Evolutionary conservation across 2,797 vertebrate species (phyloP).

Genomic region (Xenopus petersii): DNA sequence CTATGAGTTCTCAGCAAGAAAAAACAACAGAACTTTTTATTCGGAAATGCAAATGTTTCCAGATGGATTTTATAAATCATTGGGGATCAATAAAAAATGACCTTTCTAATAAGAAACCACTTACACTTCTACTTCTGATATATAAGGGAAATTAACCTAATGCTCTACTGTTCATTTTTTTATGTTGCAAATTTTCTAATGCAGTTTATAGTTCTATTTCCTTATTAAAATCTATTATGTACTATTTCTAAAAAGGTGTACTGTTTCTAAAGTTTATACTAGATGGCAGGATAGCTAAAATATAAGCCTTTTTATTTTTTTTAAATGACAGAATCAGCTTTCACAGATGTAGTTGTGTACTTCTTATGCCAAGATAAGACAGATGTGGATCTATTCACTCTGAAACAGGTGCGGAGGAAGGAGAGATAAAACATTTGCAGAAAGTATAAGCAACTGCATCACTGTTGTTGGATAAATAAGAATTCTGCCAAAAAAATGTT

Average conservation of each 20-base stretch:
- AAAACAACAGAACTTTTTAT: constrained; percentile 39
- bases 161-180: constrained; percentile 13
- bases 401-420: constrained; percentile 79
- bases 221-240: no score
- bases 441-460: constrained; percentile 74
- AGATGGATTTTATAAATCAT: constrained; percentile 48
- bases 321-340: constrained; percentile 68
- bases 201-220: no score
- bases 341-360: constrained; percentile 75
- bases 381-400: constrained; percentile 79
- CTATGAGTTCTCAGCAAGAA: constrained; percentile 47
- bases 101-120: constrained; percentile 48
- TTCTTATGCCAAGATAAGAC: constrained; percentile 79
- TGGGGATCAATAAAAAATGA: constrained; percentile 48
- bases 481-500: constrained; percentile 70
- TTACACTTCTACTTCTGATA: constrained; percentile 40
- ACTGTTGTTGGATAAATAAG: constrained; percentile 79
- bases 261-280: no score
- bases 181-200: no score
- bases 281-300: background rate
- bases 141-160: constrained; percentile 50
- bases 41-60: constrained; percentile 40
- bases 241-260: no score
- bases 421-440: constrained; percentile 80
- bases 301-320: constrained; percentile 56